Conservation (phyloP, 2,113 vertebrate genomes). For the Aptenodytes forsteri region DNA sequence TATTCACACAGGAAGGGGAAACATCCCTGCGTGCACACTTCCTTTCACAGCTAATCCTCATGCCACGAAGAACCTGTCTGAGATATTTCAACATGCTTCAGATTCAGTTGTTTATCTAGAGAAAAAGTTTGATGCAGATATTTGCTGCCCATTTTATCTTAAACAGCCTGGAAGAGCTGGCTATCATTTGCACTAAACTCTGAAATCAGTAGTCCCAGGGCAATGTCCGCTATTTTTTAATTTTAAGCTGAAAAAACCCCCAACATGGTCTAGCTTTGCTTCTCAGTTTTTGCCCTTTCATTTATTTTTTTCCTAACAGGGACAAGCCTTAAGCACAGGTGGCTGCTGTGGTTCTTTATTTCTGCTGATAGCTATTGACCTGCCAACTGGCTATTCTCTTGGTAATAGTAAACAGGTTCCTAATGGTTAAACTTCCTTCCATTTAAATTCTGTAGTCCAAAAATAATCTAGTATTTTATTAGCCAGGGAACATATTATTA, state of each 20-base stretch:
- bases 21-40: not conserved
- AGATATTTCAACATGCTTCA: not conserved
- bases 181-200: not conserved
- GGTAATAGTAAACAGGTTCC: constrained; percentile 46
- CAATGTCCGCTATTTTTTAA: not conserved
- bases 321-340: constrained; percentile 31
- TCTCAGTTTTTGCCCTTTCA: not conserved
- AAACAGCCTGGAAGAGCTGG: not conserved
- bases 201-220: not conserved
- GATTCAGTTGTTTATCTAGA: not conserved
- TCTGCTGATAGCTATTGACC: constrained; percentile 44
- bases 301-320: not conserved
- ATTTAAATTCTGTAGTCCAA: constrained; percentile 56
- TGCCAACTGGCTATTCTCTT: constrained; percentile 51
- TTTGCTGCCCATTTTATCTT: not conserved
- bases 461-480: constrained; percentile 64
- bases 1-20: not conserved
- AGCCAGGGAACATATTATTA: constrained; percentile 64
- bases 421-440: constrained; percentile 61
- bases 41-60: not conserved
- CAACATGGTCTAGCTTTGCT: not conserved
- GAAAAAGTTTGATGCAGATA: not conserved
- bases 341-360: constrained; percentile 27
- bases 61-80: not conserved
- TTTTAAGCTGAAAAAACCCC: not conserved